Evolutionary conservation across 2,888 invertebrate genomes (phyloP).

Genomic region (Callinectes sapidus): DNA sequence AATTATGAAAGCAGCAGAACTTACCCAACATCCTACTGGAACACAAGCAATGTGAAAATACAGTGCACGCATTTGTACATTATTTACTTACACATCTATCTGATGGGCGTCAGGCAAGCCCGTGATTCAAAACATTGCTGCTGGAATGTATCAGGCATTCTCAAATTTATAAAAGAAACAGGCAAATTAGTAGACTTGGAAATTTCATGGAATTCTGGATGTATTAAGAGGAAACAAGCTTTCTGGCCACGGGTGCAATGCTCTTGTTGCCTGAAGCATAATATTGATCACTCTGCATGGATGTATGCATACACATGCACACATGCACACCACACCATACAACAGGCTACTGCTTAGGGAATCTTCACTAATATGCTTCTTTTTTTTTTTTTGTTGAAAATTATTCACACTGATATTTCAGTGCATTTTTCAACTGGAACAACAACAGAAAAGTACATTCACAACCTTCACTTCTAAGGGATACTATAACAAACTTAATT

Average conservation of each 20-base stretch:
- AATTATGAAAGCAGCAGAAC: slow-evolving; percentile 12
- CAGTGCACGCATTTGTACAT: slow-evolving; percentile 36
- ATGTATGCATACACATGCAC: slow-evolving; percentile 21
- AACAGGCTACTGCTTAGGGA: slow-evolving; percentile 36
- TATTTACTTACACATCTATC: slow-evolving; percentile 27
- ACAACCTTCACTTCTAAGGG: slow-evolving; percentile 54
- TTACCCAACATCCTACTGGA: slow-evolving; percentile 9
- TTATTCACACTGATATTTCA: not conserved
- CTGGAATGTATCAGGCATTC: slow-evolving; percentile 32
- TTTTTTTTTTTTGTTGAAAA: not conserved
- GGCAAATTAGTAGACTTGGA: slow-evolving; percentile 28
- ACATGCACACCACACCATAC: slow-evolving; percentile 14
- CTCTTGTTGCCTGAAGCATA: slow-evolving; percentile 22
- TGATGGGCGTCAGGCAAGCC: slow-evolving; percentile 23
- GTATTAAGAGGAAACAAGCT: slow-evolving; percentile 16
- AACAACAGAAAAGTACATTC: slow-evolving; percentile 43
- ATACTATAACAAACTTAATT: slow-evolving; percentile 41
- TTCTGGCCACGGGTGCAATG: slow-evolving; percentile 30
- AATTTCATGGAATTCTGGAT: slow-evolving; percentile 19
- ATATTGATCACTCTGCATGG: slow-evolving; percentile 21
- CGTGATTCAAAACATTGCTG: slow-evolving; percentile 21
- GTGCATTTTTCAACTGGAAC: not conserved
- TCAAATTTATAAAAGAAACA: slow-evolving; percentile 5
- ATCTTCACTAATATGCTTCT: slow-evolving; percentile 20
- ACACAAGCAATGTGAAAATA: slow-evolving; percentile 29